A percentile compares a stretch with the other conserved stretches of the same genome.
Conservation (phyloP, 2,113 vertebrate genomes). For the Nycticorax nycticorax region DNA sequence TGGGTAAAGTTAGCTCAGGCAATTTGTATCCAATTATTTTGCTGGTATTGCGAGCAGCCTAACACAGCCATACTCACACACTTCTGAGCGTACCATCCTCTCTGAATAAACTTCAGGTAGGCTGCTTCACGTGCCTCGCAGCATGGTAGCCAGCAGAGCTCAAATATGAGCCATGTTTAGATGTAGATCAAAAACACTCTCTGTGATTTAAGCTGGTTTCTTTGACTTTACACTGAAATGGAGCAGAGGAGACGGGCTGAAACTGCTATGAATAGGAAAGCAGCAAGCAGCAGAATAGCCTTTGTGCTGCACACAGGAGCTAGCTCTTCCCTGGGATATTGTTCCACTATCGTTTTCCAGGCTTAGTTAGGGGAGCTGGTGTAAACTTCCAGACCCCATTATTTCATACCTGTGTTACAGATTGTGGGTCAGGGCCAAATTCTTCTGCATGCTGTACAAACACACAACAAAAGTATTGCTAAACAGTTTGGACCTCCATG, state of each 20-base stretch:
- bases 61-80: not conserved
- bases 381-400: not conserved
- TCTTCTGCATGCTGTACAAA: accelerated
- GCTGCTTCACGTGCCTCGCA: not conserved
- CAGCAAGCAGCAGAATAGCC: not conserved
- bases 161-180: not conserved
- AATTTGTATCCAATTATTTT: not conserved
- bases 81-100: not conserved
- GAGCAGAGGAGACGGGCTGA: not conserved
- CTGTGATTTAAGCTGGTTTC: not conserved
- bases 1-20: not conserved
- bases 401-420: not conserved
- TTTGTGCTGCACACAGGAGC: not conserved
- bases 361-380: not conserved
- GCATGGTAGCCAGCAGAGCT: not conserved
- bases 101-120: not conserved
- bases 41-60: not conserved
- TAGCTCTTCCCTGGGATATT: not conserved
- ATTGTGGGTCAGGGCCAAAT: not conserved
- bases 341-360: not conserved
- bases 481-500: not conserved
- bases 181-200: not conserved
- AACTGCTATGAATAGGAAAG: not conserved
- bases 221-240: not conserved
- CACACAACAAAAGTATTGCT: not conserved